Evolutionary conservation across 2,888 invertebrate species (phyloP), one percentile per base, ranked within the genome.

Genomic region (Drosophila phalerata): DNA sequence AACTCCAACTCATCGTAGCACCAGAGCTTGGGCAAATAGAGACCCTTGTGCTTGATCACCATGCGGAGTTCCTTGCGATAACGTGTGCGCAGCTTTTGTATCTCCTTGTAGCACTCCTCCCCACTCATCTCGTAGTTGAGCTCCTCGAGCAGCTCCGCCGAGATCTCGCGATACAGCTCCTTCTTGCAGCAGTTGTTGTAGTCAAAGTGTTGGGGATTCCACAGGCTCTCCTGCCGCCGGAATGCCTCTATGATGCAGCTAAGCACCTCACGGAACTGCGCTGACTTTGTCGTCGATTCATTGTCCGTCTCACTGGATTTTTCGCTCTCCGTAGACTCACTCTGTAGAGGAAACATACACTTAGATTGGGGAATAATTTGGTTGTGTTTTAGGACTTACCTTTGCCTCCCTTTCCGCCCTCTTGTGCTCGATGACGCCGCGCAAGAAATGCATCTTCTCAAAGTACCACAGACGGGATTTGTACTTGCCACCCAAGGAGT

Each of bases 1-100:
- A 91, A 91, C 28, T 91, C 90, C 70, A 91, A 79, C 55, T 91
- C 81, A 58, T 91, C 90, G 52, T 90, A 91, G 57, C 91, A 91
- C 91, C 91, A 91, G 8, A 91, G 74, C 38, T 90, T 91, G 3
- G 91, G 89, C 62, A 89, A 56, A 55, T 91, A 90, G 19, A 89
- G 65, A 3, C 91, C 91, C 57, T 91, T 91, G 38, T 82, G 84
- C 45, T 85, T 90, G 63, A 89, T 83, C 8, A 89, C 83, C 70
- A 88, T 78, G 6, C 84, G 77, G 13, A 91, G 77, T 49, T 91
- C 91, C 37, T 89, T 89, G 30, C 89, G 88, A 55, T 91, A 91
- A 8, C 91, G 87, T 0, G 88, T 89, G 17, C 86, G 81, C 22
- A 91, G 61, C 64, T 91, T 91, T 57, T 90, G 85, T 32, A 91